A percentile compares a stretch with the other conserved stretches of the same genome.
Evolutionary conservation across 2,888 invertebrate species (phyloP).

Genomic region (Clanis bilineata): DNA sequence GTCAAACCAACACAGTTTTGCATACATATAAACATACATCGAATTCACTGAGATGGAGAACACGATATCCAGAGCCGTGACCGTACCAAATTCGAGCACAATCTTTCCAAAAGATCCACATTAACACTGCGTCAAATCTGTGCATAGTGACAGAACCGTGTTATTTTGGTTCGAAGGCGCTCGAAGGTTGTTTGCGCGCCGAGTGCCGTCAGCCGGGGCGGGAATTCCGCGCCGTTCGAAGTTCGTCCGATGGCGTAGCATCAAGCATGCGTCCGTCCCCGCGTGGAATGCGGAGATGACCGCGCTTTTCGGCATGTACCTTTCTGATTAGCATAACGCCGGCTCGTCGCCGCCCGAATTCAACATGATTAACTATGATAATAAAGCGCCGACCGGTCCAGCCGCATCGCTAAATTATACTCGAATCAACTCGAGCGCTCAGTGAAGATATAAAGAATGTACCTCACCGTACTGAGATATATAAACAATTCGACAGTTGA

Average conservation of each 20-base stretch:
- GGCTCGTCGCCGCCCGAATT: slow-evolving; percentile 37
- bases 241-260: slow-evolving; percentile 33
- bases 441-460: not conserved
- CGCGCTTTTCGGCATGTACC: slow-evolving; percentile 57
- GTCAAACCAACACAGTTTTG: too few species aligned
- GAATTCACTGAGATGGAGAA: not conserved
- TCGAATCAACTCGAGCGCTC: not conserved
- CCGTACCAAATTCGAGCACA: slow-evolving; percentile 4
- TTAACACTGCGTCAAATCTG: slow-evolving; percentile 2
- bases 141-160: slow-evolving; percentile 21
- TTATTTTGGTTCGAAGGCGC: slow-evolving; percentile 23
- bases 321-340: slow-evolving; percentile 60
- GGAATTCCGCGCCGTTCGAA: slow-evolving; percentile 69
- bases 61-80: not conserved
- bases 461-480: not conserved
- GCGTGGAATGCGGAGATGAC: slow-evolving; percentile 77
- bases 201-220: slow-evolving; percentile 49
- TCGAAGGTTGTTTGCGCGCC: slow-evolving; percentile 36
- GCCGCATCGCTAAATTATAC: not conserved
- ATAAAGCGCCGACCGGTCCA: slow-evolving; percentile 10
- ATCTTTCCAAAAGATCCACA: slow-evolving; percentile 8
- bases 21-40: not conserved
- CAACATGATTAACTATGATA: slow-evolving; percentile 8
- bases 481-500: not conserved
- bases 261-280: slow-evolving; percentile 45